These are phyloP conservation scores for Sylvia borin DNA, from an alignment of 2,797 vertebrate genomes.

Conservation along the genomic window DNA sequence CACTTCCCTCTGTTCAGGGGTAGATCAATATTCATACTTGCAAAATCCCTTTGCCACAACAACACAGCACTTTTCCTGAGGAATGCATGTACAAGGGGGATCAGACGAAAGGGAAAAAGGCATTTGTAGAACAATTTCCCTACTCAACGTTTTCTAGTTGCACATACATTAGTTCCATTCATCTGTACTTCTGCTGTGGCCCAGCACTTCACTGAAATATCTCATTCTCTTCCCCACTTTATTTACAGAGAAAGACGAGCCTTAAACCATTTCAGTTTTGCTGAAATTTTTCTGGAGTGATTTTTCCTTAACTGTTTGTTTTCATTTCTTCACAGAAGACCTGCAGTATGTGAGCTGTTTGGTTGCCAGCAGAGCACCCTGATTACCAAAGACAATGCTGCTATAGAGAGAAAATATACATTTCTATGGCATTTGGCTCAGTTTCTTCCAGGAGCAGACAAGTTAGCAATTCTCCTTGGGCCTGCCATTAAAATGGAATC, in stretches of 20 bases:
- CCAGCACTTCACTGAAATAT: slow-evolving; percentile 50
- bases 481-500: background rate
- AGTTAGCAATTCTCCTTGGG: background rate
- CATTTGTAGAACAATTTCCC: slow-evolving; percentile 22
- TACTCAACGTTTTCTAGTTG: slow-evolving; percentile 42
- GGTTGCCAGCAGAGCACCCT: background rate
- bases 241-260: slow-evolving; percentile 66
- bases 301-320: slow-evolving; percentile 61
- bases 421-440: slow-evolving; percentile 19
- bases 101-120: background rate
- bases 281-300: slow-evolving; percentile 12
- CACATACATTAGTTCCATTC: slow-evolving; percentile 49
- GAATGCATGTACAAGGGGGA: background rate
- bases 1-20: background rate
- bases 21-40: background rate
- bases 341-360: slow-evolving; percentile 21
- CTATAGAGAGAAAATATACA: slow-evolving; percentile 24
- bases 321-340: slow-evolving; percentile 53
- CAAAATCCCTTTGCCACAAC: background rate
- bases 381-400: slow-evolving; percentile 36
- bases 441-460: slow-evolving; percentile 12
- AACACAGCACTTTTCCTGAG: background rate
- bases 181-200: background rate
- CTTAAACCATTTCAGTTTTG: slow-evolving; percentile 39
- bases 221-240: slow-evolving; percentile 47